These are phyloP conservation scores for Ptilodon capucinus DNA, from an alignment of 2,888 invertebrate species.

Conservation along the genomic window DNA sequence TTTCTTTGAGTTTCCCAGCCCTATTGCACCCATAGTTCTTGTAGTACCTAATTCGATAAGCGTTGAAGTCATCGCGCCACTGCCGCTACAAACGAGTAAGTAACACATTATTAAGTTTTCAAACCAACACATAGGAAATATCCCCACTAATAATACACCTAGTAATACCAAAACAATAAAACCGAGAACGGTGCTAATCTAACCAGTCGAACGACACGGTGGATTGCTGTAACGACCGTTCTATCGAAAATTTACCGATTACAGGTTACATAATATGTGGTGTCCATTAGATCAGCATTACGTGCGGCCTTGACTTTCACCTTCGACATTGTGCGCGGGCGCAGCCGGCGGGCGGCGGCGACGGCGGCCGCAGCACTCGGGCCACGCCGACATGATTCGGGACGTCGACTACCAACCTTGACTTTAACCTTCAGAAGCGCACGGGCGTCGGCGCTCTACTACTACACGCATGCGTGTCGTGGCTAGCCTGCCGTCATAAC, in stretches of 20 bases:
- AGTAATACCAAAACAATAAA: constrained; percentile 10
- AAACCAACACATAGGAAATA: not conserved
- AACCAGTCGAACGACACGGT: constrained; percentile 7
- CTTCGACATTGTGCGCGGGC: constrained; percentile 45
- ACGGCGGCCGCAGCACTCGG: constrained; percentile 16
- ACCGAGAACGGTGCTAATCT: constrained; percentile 14
- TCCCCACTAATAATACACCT: not conserved
- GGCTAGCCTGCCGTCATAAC: not conserved
- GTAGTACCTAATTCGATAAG: no score
- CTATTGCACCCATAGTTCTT: no score
- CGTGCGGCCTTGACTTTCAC: constrained; percentile 64
- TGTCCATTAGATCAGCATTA: constrained; percentile 39
- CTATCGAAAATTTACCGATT: constrained; percentile 24
- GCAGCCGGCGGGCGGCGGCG: constrained; percentile 9
- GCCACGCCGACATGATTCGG: constrained; percentile 40
- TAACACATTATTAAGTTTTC: not conserved
- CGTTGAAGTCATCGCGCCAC: no score
- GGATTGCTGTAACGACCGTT: constrained; percentile 18
- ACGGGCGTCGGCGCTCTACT: constrained; percentile 3
- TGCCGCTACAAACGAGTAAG: not conserved
- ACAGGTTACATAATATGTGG: constrained; percentile 45
- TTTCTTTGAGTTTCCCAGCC: no score
- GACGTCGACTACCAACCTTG: constrained; percentile 50
- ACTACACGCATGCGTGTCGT: constrained; percentile 3
- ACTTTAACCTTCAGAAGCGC: constrained; percentile 37